phyloP scores from a whole-genome alignment of 1,140 invertebrate genomes.

The Microplitis demolitor region DNA sequence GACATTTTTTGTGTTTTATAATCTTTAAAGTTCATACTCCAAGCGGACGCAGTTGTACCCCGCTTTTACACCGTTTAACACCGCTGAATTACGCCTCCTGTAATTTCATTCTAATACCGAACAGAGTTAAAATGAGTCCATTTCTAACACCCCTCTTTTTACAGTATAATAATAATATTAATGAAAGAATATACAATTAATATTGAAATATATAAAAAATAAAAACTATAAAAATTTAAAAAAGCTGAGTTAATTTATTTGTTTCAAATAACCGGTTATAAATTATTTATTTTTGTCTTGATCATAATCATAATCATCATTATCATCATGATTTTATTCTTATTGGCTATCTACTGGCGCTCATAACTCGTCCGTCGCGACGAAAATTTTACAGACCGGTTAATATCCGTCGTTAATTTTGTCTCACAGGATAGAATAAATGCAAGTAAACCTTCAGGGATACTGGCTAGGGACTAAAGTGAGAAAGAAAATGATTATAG shows the following conservation, averaged over 20 bases:
- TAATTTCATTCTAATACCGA: too few species aligned
- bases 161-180: neutral
- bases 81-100: too few species aligned
- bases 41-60: too few species aligned
- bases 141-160: too few species aligned
- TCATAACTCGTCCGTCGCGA: slow-evolving; percentile 11
- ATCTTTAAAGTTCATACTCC: too few species aligned
- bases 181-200: neutral
- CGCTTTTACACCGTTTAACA: too few species aligned
- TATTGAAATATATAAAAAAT: neutral
- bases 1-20: too few species aligned
- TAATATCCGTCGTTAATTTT: slow-evolving; percentile 18
- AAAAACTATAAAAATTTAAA: neutral
- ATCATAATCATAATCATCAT: neutral
- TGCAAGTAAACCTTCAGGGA: neutral
- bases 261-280: slow-evolving; percentile 9
- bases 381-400: slow-evolving; percentile 20
- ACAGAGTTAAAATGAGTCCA: too few species aligned
- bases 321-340: neutral
- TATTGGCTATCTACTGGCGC: neutral
- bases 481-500: neutral
- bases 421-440: neutral
- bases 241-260: slow-evolving; percentile 8
- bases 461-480: neutral
- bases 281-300: slow-evolving; percentile 6